Evolutionary conservation across 1,140 invertebrate genomes (phyloP), one percentile per base, ranked within the genome.

Genomic region (Rhizoglyphus robini): DNA sequence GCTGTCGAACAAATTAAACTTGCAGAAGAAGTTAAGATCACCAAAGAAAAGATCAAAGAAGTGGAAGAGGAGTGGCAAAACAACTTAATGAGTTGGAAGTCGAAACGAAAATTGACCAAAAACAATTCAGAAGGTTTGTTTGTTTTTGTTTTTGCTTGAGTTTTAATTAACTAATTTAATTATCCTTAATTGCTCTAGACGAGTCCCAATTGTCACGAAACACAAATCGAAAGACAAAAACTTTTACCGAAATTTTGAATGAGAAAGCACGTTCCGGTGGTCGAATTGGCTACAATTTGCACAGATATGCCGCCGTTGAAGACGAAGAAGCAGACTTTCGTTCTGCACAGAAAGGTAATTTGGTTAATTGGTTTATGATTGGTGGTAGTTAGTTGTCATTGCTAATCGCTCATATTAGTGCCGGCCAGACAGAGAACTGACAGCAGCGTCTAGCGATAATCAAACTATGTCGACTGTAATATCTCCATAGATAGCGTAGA

Each of bases 1-100:
- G 71, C 71, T 41, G 71, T 71, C 15, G 68, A 71, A 60, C 71
- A 72, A 63, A 72, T 72, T 23, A 66, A 68, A 65, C 51, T 72
- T 32, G 71, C 71, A 4, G 71, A 71, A 68, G 71, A 71, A 62
- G 68, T 68, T 4, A 72, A 72, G 48, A 71, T 72, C 27, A 68
- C 70, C 2, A 72, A 70, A 63, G 71, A 72, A 62, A 71, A 70
- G 34, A 64, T 72, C 25, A 72, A 72, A 68, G 71, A 72, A 67
- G 70, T 69, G 32, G 71, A 72, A 65, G 71, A 72, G 65, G 71
- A 72, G 68, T 72, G 71, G 71, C 71, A 72, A 30, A 76, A 91
- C 88, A 92, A 92, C 78, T 79, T 93, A 77, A 88, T 92, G 76
- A 90, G 89, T 78, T 93, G 90, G 90, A 93, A 92, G 77, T 88